A percentile compares a stretch with the other conserved stretches of the same genome.
These are phyloP conservation scores for Nautilus pompilius DNA, from an alignment of 1,140 invertebrate genomes.

Conservation along the genomic window DNA sequence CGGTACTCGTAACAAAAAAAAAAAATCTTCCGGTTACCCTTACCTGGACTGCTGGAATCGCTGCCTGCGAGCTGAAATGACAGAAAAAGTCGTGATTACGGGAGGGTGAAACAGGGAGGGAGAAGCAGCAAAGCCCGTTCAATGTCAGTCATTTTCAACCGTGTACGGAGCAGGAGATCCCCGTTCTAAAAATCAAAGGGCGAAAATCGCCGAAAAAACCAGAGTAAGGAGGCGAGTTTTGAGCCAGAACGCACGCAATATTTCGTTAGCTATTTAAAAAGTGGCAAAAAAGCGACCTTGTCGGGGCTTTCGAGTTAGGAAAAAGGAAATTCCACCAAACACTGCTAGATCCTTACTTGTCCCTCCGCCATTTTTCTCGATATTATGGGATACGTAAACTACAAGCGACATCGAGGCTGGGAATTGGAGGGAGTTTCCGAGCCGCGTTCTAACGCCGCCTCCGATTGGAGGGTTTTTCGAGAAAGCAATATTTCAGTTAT, in stretches of 20 bases:
- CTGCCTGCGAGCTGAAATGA: slow-evolving; percentile 47
- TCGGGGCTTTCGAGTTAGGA: neutral
- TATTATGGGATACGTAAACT: slow-evolving; percentile 41
- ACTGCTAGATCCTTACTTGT: slow-evolving; percentile 20
- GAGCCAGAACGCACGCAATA: no score
- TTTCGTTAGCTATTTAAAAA: no score
- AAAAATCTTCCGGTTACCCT: slow-evolving; percentile 16
- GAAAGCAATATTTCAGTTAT: no score
- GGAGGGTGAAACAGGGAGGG: no score
- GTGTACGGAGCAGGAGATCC: no score
- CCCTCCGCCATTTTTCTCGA: slow-evolving; percentile 49
- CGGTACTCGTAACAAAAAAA: slow-evolving; percentile 3
- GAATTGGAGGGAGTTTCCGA: slow-evolving; percentile 4
- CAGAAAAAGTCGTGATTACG: slow-evolving; percentile 26
- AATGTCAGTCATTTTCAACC: no score
- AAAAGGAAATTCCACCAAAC: slow-evolving; percentile 23
- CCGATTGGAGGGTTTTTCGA: neutral
- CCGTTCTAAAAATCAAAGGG: no score
- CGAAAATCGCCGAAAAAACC: no score
- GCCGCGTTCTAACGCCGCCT: neutral
- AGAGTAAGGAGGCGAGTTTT: no score
- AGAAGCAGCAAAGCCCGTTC: no score
- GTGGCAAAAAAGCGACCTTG: no score
- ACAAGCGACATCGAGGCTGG: slow-evolving; percentile 43
- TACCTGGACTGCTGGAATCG: slow-evolving; percentile 53